Percentiles rank a stretch among this genome's conserved stretches.
These are phyloP conservation scores for Tamandua tetradactyla DNA, from an alignment of 2,797 vertebrate genomes.

Conservation along the genomic window DNA sequence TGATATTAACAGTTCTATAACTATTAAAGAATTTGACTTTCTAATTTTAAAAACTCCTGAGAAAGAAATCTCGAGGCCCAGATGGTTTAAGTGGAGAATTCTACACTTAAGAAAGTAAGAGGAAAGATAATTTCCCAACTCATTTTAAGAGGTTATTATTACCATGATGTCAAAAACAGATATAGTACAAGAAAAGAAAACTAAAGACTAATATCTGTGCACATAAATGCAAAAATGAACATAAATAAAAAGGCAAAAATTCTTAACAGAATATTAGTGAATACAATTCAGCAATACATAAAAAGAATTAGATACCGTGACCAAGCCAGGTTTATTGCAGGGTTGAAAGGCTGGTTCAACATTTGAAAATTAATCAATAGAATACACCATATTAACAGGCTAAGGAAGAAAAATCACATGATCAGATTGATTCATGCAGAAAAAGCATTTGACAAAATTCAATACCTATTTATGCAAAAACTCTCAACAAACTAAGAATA, in stretches of 20 bases:
- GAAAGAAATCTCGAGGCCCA: conserved; percentile 7
- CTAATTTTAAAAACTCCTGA: background rate
- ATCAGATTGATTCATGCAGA: background rate
- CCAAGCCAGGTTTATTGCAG: background rate
- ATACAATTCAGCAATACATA: background rate
- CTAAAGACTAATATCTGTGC: background rate
- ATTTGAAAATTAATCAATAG: background rate
- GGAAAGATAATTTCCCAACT: background rate
- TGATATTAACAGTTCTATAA: background rate
- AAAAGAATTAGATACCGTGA: background rate
- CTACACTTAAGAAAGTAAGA: background rate
- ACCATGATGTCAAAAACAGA: background rate
- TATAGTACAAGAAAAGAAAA: background rate
- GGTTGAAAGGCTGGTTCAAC: background rate
- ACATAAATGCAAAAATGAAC: too few species aligned
- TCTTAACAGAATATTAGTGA: conserved; percentile 31
- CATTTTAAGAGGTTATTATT: background rate
- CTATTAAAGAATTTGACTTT: conserved; percentile 31
- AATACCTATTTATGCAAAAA: background rate
- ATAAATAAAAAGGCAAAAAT: background rate
- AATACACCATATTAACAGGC: background rate
- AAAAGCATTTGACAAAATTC: background rate
- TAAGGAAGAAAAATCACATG: conserved; percentile 11
- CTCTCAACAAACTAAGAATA: background rate
- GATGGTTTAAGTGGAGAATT: background rate